Conservation (phyloP, 2,797 vertebrate species). For the Macropodus opercularis region DNA sequence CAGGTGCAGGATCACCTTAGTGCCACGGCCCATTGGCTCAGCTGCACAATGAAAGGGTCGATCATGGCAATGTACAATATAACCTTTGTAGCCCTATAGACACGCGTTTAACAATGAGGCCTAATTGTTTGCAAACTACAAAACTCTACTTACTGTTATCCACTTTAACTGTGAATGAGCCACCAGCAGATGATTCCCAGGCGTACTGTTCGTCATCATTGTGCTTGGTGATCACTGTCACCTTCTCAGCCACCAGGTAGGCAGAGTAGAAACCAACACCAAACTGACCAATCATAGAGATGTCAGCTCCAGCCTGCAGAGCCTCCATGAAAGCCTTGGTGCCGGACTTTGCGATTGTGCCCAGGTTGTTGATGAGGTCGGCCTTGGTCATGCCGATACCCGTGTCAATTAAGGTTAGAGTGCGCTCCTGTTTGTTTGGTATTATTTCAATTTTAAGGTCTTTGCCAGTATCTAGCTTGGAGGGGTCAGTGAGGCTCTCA, state of each 20-base stretch:
- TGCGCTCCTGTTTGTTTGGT: constrained; percentile 88
- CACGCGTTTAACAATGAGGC: not conserved
- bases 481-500: constrained; percentile 77
- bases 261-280: constrained; percentile 85
- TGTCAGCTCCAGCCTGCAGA: constrained; percentile 81
- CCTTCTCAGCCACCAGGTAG: constrained; percentile 81
- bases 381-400: constrained; percentile 85
- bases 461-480: constrained; percentile 78
- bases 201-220: constrained; percentile 81
- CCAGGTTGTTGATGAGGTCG: constrained; percentile 84
- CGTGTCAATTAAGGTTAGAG: constrained; percentile 71
- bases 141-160: constrained; percentile 72
- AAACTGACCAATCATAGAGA: constrained; percentile 84
- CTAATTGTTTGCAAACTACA: not conserved
- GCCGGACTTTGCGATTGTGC: constrained; percentile 83
- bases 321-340: constrained; percentile 83
- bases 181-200: constrained; percentile 85
- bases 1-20: constrained; percentile 90
- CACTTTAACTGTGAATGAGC: constrained; percentile 77
- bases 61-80: not conserved
- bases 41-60: constrained; percentile 67
- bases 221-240: constrained; percentile 83
- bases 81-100: fast-evolving
- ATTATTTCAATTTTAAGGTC: constrained; percentile 73
- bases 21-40: constrained; percentile 90